phyloP scores from a whole-genome alignment of 2,113 vertebrate genomes.

The Scomber colias region DNA sequence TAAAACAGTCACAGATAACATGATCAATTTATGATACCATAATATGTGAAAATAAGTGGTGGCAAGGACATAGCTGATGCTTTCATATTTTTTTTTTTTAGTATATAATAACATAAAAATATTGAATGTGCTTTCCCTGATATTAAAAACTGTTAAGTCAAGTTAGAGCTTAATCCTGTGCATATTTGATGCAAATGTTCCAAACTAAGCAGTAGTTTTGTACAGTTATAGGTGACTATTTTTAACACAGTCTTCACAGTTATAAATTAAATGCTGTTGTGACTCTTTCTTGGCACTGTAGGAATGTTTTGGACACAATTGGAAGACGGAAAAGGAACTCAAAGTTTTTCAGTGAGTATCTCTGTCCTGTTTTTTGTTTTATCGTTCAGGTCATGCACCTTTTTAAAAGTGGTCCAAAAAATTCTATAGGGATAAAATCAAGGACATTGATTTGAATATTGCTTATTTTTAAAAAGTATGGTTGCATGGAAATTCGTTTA shows the following conservation, averaged over 20 bases:
- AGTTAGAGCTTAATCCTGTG: no score
- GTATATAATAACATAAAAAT: not conserved
- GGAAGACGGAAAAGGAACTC: constrained; percentile 76
- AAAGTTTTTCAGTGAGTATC: constrained; percentile 83
- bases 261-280: not conserved
- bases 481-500: not conserved
- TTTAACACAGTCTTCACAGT: not conserved
- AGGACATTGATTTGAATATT: no score
- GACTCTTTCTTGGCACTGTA: constrained; percentile 43
- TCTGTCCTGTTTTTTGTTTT: constrained; percentile 5
- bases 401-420: not conserved
- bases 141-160: not conserved
- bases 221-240: not conserved
- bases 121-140: not conserved
- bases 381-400: not conserved
- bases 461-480: not conserved
- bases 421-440: not conserved
- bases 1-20: not conserved
- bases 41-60: not conserved
- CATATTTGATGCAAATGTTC: not conserved
- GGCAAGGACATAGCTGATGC: not conserved
- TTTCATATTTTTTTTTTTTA: not conserved
- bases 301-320: constrained; percentile 66
- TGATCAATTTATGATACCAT: not conserved
- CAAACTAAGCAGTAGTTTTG: not conserved